Evolutionary conservation across 2,888 invertebrate genomes (phyloP).

Genomic region (Liodrosophila aerea): DNA sequence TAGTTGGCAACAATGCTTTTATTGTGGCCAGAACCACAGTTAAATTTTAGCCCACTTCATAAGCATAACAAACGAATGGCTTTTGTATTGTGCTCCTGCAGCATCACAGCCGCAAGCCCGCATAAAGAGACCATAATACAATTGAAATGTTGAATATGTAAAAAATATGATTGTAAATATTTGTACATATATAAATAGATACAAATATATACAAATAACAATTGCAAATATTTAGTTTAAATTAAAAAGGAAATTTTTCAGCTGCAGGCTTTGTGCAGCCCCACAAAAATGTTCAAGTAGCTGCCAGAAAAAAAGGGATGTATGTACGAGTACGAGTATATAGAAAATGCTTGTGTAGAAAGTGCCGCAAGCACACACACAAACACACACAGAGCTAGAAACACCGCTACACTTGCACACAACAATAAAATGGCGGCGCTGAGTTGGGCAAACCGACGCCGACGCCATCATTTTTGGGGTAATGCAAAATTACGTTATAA

Average conservation of each 20-base stretch:
- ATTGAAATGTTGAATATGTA: constrained; percentile 58
- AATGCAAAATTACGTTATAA: constrained; percentile 81
- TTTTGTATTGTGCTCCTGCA: constrained; percentile 57
- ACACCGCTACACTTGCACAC: constrained; percentile 26
- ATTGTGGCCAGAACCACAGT: constrained; percentile 26
- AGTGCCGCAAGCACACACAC: constrained; percentile 47
- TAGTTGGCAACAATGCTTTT: constrained; percentile 25
- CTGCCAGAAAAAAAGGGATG: constrained; percentile 49
- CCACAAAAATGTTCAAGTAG: constrained; percentile 46
- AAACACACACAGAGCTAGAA: constrained; percentile 15
- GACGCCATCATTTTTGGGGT: constrained; percentile 73
- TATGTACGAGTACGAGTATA: too few relatives aligned
- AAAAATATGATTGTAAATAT: constrained; percentile 35
- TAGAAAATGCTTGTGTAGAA: constrained; percentile 67
- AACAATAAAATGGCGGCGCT: constrained; percentile 66
- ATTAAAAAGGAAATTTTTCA: constrained; percentile 58
- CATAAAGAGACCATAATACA: constrained; percentile 47
- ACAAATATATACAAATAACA: constrained; percentile 59
- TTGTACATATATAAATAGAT: constrained; percentile 47
- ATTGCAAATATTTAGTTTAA: constrained; percentile 72
- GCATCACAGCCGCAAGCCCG: background rate
- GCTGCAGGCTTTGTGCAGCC: constrained; percentile 36
- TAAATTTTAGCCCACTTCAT: constrained; percentile 63
- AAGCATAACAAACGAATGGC: constrained; percentile 74
- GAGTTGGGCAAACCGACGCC: constrained; percentile 45